Conservation (phyloP, 2,888 invertebrate species). For the Patella ulyssiponensis region DNA sequence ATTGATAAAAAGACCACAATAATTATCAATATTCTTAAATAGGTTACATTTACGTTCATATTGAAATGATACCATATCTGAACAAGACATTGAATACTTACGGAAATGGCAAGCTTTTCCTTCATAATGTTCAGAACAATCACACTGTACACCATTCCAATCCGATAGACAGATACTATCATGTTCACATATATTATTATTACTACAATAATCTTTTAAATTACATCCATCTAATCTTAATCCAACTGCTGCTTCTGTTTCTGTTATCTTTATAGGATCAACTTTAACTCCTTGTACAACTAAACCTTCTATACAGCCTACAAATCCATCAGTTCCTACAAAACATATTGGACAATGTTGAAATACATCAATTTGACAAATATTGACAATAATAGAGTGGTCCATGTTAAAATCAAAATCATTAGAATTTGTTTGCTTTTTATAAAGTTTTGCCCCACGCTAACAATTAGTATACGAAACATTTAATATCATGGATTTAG, state of each 20-base stretch:
- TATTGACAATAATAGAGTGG: not conserved
- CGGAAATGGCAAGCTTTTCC: conserved; percentile 94
- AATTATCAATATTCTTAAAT: too few relatives aligned
- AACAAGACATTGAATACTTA: conserved; percentile 64
- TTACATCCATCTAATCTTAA: conserved; percentile 66
- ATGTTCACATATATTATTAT: conserved; percentile 81
- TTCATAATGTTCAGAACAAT: conserved; percentile 90
- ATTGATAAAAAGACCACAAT: too few relatives aligned
- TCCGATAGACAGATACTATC: conserved; percentile 91
- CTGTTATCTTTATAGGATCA: conserved; percentile 67
- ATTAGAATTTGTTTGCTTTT: too few relatives aligned
- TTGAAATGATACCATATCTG: too few relatives aligned
- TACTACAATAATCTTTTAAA: conserved; percentile 60
- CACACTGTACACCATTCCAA: conserved; percentile 87
- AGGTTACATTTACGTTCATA: too few relatives aligned
- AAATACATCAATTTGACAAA: not conserved
- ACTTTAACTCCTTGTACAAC: conserved; percentile 59
- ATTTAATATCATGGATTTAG: too few relatives aligned
- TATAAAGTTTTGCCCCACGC: too few relatives aligned
- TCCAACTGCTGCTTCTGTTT: conserved; percentile 56
- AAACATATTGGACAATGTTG: not conserved
- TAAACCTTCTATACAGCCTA: conserved; percentile 71
- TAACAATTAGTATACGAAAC: too few relatives aligned
- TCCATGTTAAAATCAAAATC: too few relatives aligned
- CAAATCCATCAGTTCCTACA: conserved; percentile 62